phyloP scores from a whole-genome alignment of 23 tunicate species.

The Phallusia fumigata region DNA sequence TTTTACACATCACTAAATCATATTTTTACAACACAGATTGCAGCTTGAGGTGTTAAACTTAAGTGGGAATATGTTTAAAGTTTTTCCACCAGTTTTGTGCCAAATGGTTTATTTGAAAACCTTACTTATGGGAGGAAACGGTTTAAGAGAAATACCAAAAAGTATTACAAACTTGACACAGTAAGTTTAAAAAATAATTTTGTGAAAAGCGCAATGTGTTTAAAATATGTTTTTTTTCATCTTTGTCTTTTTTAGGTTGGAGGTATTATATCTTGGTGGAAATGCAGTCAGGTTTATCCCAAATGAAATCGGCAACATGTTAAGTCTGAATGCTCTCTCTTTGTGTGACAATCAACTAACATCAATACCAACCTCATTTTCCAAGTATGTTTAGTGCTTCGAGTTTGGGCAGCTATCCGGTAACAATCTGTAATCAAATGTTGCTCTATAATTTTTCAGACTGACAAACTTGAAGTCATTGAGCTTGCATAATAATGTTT shows the following conservation, averaged over 20 bases:
- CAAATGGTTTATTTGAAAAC: constrained; percentile 24
- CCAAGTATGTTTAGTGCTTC: no score
- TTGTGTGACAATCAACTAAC: constrained; percentile 42
- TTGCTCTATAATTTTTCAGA: not conserved
- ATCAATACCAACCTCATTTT: constrained; percentile 28
- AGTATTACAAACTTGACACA: not conserved
- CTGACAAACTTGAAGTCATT: constrained; percentile 44
- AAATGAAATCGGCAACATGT: constrained; percentile 35
- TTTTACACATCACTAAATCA: no score
- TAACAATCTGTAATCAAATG: no score
- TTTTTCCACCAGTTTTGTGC: constrained; percentile 15
- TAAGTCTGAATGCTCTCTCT: constrained; percentile 13
- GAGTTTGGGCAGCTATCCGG: no score
- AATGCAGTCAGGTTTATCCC: constrained; percentile 35
- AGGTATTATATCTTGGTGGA: constrained; percentile 48
- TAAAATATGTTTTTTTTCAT: not conserved
- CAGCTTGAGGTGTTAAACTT: constrained; percentile 29
- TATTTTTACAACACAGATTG: not conserved
- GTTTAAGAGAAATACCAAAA: constrained; percentile 32
- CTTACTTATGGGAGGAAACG: constrained; percentile 45
- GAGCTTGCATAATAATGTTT: constrained; percentile 51
- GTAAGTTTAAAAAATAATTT: not conserved
- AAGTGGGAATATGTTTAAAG: constrained; percentile 44
- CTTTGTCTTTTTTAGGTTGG: constrained; percentile 18
- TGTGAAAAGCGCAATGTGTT: not conserved